These are phyloP conservation scores for Dasyurus viverrinus DNA, from an alignment of 2,113 vertebrate genomes.

Conservation along the genomic window DNA sequence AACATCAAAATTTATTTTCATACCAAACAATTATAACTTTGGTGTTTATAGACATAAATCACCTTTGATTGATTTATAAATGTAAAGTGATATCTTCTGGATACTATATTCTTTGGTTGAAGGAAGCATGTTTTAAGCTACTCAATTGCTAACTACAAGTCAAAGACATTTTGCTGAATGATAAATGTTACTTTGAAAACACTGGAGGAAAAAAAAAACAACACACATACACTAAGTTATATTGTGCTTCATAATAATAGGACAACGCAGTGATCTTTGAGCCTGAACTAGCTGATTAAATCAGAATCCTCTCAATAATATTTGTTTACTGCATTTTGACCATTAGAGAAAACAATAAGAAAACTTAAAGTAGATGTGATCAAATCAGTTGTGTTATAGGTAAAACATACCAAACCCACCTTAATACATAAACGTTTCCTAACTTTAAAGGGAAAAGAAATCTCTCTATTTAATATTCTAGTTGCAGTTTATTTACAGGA, in stretches of 20 bases:
- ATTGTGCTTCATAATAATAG: constrained; percentile 32
- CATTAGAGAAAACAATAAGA: constrained; percentile 31
- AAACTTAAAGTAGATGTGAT: neutral
- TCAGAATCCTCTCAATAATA: neutral
- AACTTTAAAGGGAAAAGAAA: constrained; percentile 1
- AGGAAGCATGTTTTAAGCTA: constrained; percentile 50
- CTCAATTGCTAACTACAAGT: neutral
- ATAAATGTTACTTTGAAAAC: constrained; percentile 53
- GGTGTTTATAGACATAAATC: neutral
- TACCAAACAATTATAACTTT: constrained; percentile 33
- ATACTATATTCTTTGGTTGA: constrained; percentile 9
- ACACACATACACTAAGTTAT: neutral
- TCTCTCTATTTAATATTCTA: too few species aligned
- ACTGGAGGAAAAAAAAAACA: neutral
- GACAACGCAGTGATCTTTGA: neutral
- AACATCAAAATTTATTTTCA: constrained; percentile 70
- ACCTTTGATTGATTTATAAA: constrained; percentile 52
- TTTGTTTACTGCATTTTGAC: neutral
- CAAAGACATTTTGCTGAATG: constrained; percentile 42
- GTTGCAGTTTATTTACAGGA: too few species aligned
- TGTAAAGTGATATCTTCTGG: constrained; percentile 7
- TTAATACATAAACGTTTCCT: neutral
- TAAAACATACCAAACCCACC: neutral
- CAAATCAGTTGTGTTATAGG: neutral
- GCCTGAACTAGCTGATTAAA: constrained; percentile 10